These are phyloP conservation scores for Bhutanitis thaidina DNA, from an alignment of 2,888 invertebrate species.

Conservation along the genomic window DNA sequence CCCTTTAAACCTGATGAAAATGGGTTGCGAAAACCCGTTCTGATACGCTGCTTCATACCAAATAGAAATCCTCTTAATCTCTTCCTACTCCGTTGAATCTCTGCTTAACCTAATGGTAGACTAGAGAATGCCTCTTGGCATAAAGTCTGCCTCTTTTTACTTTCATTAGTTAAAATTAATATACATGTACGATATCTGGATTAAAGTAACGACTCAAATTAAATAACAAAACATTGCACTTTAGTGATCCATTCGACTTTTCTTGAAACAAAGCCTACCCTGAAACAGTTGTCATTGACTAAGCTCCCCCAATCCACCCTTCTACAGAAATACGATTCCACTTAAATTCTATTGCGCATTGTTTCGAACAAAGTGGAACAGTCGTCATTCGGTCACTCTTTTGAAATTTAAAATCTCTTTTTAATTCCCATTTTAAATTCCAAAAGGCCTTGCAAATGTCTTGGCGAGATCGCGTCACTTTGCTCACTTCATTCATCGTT, in stretches of 20 bases:
- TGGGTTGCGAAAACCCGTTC: too few species aligned
- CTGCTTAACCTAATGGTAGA: too few species aligned
- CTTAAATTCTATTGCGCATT: slow-evolving; percentile 6
- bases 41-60: too few species aligned
- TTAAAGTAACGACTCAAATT: too few species aligned
- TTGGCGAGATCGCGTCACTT: slow-evolving; percentile 51
- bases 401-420: slow-evolving; percentile 44
- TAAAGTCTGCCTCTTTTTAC: too few species aligned
- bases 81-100: too few species aligned
- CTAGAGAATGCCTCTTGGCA: too few species aligned
- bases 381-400: slow-evolving; percentile 38
- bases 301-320: not conserved
- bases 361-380: slow-evolving; percentile 30
- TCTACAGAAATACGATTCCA: not conserved
- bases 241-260: not conserved
- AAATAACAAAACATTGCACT: too few species aligned
- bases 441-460: slow-evolving; percentile 47
- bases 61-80: too few species aligned
- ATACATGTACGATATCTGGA: too few species aligned
- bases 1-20: too few species aligned
- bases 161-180: too few species aligned
- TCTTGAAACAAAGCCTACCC: not conserved
- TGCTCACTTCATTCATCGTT: slow-evolving; percentile 50
- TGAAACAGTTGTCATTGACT: not conserved
- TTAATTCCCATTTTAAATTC: slow-evolving; percentile 45